phyloP scores from a whole-genome alignment of 2,797 vertebrate species.

The Anabacerthia variegaticeps region DNA sequence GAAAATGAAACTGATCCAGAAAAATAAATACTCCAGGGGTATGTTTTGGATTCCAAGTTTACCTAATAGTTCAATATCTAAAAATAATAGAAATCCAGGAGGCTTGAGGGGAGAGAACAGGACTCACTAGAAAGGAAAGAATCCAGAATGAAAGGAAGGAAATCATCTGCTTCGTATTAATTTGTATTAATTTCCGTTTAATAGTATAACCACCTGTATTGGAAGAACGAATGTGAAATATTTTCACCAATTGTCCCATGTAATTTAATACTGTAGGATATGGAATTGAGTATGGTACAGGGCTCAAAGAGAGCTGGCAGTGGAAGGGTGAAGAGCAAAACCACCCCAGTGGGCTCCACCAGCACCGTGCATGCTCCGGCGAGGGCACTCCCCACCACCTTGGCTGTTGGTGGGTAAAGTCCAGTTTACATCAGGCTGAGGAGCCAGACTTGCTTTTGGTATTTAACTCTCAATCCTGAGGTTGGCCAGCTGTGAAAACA shows the following conservation, averaged over 20 bases:
- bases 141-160: background rate
- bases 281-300: background rate
- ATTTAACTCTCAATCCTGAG: background rate
- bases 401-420: background rate
- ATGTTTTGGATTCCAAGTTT: conserved; percentile 23
- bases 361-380: rapidly evolving
- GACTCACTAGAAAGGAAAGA: background rate
- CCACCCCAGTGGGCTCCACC: background rate
- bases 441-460: background rate
- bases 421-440: background rate
- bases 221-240: background rate
- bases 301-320: background rate
- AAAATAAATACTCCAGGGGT: background rate
- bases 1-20: conserved; percentile 37
- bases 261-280: background rate
- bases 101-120: background rate
- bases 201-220: conserved; percentile 21
- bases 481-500: conserved; percentile 47
- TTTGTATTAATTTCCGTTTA: conserved; percentile 49
- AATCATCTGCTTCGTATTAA: conserved; percentile 28
- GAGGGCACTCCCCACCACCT: background rate
- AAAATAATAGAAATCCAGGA: conserved; percentile 27
- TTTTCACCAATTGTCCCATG: background rate
- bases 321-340: background rate
- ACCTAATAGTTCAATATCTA: conserved; percentile 21